Base-by-base conservation (phyloP, 2,888 invertebrate genomes). In the Apocheima hispidaria region DNA sequence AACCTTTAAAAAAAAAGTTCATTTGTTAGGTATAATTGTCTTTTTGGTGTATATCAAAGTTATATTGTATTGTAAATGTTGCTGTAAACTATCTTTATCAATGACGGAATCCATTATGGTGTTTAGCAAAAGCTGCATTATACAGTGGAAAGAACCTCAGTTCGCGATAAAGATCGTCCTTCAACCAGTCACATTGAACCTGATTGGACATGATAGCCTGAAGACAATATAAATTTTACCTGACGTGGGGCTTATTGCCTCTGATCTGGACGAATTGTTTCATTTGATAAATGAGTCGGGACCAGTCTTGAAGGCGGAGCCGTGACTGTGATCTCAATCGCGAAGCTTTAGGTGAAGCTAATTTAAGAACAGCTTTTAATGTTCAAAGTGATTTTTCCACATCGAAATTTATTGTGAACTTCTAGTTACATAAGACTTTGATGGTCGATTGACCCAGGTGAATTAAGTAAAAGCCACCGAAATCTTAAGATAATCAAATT, bases 261-360 rank as follows among this genome's bases (percentile, higher is more conserved):
- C 50, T 51, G 59, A 56, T 20, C 49, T 36, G 43, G 48, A 53
- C 44, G 46, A 56, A 60, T 60, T 48, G 52, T 63, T 58, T 56
- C 49, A n/a, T 46, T 35, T 38, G 49, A 40, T 56, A 21, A 48
- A 50, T 56, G 44, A 41, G 33, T 12, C 20, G 54, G 33, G 33
- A 48, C 41, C 16, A 10, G 28, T 44, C 48, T 44, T 35, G 53
- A 53, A 36, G 52, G 9, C 41, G 2, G 33, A 26, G 23, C 49
- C 63, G 67, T 68, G 67, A 68, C 67, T 63, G 52, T 60, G 30
- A 44, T 65, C 53, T 59, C 51, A 62, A 66, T 63, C 38, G 28
- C 38, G 10, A 52, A 54, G 7, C 33, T 54, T 55, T 56, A 44
- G 56, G 59, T 41, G 50, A 46, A 35, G 33, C 53, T 64, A 62